Conservation (phyloP, 92 coral and sea anemone genomes). For the Porites lobata region DNA sequence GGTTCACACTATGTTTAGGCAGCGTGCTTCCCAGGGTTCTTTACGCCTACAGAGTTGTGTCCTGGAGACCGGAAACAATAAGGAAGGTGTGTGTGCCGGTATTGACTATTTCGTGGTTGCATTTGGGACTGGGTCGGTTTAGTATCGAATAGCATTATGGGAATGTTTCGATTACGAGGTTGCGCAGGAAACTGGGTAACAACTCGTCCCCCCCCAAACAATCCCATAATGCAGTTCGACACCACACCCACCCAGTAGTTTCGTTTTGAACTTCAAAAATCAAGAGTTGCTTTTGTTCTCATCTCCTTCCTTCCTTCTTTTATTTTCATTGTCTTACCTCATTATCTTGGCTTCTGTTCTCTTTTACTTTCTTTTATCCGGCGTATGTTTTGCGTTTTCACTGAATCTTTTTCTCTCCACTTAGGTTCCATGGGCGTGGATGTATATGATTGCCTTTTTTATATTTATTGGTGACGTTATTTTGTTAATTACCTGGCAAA, state of each 20-base stretch:
- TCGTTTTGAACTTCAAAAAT: too few relatives aligned
- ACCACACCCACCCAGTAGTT: too few relatives aligned
- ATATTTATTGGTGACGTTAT: conserved; percentile 32
- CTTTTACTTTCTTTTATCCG: not conserved
- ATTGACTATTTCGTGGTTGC: too few relatives aligned
- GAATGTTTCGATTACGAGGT: too few relatives aligned
- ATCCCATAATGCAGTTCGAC: too few relatives aligned
- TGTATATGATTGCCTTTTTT: conserved; percentile 15
- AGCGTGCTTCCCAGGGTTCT: conserved; percentile 68
- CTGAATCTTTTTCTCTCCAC: not conserved
- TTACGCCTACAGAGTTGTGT: conserved; percentile 46
- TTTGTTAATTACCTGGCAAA: conserved; percentile 42
- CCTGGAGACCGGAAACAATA: conserved; percentile 41
- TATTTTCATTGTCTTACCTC: not conserved
- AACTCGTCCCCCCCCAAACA: too few relatives aligned
- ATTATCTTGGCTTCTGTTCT: not conserved
- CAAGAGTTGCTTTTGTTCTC: not conserved
- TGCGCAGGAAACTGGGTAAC: too few relatives aligned
- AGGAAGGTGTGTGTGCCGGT: conserved; percentile 22
- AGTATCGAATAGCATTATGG: too few relatives aligned
- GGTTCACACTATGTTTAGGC: conserved; percentile 68
- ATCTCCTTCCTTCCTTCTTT: not conserved
- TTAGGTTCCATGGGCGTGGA: conserved; percentile 55
- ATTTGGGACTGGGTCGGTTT: too few relatives aligned
- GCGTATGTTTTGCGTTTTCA: not conserved